These are phyloP conservation scores for Zalophus californianus DNA, from an alignment of 2,797 vertebrate genomes.

Conservation along the genomic window DNA sequence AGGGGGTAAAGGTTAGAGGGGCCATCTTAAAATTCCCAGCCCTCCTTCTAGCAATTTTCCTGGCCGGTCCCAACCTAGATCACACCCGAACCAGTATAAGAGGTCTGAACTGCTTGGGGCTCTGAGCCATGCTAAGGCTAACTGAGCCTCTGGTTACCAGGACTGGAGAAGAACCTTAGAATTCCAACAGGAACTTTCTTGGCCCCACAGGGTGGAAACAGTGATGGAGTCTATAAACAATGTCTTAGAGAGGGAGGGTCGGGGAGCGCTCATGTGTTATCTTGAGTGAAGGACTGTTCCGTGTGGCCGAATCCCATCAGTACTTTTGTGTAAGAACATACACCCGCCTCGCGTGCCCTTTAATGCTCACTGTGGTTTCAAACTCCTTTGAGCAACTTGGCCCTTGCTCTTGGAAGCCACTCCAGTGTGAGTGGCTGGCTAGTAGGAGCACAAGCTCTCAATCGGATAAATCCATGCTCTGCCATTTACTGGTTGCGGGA, in stretches of 20 bases:
- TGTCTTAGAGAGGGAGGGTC: not conserved
- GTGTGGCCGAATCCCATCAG: not conserved
- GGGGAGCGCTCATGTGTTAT: not conserved
- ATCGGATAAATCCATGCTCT: not conserved
- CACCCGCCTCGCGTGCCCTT: not conserved
- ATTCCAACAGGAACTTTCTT: not conserved
- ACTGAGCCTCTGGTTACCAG: not conserved
- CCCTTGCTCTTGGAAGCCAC: not conserved
- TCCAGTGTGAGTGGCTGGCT: too few species aligned
- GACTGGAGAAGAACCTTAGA: not conserved
- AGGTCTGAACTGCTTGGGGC: not conserved
- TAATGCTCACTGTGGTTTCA: not conserved
- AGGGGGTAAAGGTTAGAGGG: not conserved
- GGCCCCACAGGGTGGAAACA: not conserved
- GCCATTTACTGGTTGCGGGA: not conserved
- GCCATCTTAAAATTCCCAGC: not conserved
- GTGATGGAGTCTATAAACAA: not conserved
- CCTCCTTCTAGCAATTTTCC: not conserved
- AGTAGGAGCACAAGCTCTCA: not conserved
- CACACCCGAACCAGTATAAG: not conserved
- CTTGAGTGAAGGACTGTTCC: not conserved
- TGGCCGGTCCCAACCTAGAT: not conserved
- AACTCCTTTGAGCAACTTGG: not conserved
- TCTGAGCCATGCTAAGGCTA: not conserved
- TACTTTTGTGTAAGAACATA: not conserved